Percentiles rank a stretch among this genome's conserved stretches.
phyloP scores from a whole-genome alignment of 2,888 invertebrate genomes.

The Caenorhabditis sp. region DNA sequence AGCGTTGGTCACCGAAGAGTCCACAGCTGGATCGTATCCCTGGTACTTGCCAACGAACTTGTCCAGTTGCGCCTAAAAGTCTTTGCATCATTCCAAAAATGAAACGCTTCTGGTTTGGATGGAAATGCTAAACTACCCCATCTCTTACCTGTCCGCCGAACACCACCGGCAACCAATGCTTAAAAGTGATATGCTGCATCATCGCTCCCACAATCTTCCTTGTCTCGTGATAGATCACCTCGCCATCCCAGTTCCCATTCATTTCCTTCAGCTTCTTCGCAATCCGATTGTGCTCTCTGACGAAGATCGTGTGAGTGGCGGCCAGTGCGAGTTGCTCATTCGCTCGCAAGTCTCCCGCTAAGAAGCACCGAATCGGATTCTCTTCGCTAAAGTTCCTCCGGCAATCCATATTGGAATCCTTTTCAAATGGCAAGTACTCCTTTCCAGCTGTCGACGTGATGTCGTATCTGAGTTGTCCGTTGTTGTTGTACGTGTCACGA shows the following conservation, averaged over 20 bases:
- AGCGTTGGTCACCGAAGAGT: constrained; percentile 88
- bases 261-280: constrained; percentile 89
- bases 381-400: constrained; percentile 78
- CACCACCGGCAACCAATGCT: constrained; percentile 93
- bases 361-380: constrained; percentile 91
- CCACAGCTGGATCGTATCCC: constrained; percentile 88
- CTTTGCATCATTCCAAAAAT: neutral
- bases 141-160: constrained; percentile 86
- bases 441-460: constrained; percentile 85
- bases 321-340: constrained; percentile 85
- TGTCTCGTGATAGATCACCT: constrained; percentile 90
- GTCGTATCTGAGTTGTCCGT: constrained; percentile 77
- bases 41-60: constrained; percentile 89
- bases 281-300: constrained; percentile 96
- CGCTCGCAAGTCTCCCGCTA: constrained; percentile 94
- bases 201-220: constrained; percentile 92
- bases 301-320: constrained; percentile 87
- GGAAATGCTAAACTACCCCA: too few relatives aligned
- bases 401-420: constrained; percentile 92
- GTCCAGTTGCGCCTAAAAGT: constrained; percentile 59
- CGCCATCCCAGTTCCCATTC: constrained; percentile 96
- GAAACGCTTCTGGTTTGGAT: neutral
- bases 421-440: constrained; percentile 92
- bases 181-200: constrained; percentile 95
- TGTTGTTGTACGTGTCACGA: constrained; percentile 80